These are phyloP conservation scores for Marmota monax DNA, from an alignment of 2,113 vertebrate genomes.

Conservation along the genomic window DNA sequence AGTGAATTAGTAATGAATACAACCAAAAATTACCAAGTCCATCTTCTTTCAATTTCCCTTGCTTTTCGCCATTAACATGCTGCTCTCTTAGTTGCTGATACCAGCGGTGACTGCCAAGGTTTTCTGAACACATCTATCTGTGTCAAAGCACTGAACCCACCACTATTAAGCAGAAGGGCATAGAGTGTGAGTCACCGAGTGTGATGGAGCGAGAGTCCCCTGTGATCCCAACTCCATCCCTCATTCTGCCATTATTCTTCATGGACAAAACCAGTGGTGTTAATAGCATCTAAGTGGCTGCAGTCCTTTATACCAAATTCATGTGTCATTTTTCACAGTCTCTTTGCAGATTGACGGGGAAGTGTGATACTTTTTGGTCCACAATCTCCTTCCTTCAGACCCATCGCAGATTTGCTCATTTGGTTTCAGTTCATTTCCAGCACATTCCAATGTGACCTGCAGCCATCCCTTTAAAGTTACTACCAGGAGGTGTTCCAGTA, in stretches of 20 bases:
- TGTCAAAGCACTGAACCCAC: background rate
- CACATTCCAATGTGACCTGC: background rate
- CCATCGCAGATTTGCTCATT: background rate
- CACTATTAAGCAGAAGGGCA: background rate
- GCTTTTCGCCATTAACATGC: background rate
- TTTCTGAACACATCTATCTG: conserved; percentile 19
- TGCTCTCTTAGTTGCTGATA: background rate
- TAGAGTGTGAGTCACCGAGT: background rate
- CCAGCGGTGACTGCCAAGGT: background rate
- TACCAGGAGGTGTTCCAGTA: background rate
- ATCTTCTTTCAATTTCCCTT: background rate
- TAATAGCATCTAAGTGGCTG: background rate
- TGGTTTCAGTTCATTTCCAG: background rate
- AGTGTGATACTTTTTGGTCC: background rate
- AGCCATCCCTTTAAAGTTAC: background rate
- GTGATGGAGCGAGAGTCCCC: background rate
- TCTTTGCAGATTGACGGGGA: background rate
- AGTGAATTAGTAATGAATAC: background rate
- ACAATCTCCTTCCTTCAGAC: background rate
- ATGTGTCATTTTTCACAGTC: conserved; percentile 27
- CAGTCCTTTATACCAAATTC: conserved; percentile 9
- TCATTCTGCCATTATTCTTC: conserved; percentile 35
- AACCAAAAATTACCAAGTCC: background rate
- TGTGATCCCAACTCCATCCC: background rate
- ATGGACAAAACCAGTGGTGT: background rate